Percentiles rank a stretch among this genome's conserved stretches.
Conservation (phyloP, 2,113 vertebrate genomes). For the western clawed frog (Xenopus tropicalis) region DNA sequence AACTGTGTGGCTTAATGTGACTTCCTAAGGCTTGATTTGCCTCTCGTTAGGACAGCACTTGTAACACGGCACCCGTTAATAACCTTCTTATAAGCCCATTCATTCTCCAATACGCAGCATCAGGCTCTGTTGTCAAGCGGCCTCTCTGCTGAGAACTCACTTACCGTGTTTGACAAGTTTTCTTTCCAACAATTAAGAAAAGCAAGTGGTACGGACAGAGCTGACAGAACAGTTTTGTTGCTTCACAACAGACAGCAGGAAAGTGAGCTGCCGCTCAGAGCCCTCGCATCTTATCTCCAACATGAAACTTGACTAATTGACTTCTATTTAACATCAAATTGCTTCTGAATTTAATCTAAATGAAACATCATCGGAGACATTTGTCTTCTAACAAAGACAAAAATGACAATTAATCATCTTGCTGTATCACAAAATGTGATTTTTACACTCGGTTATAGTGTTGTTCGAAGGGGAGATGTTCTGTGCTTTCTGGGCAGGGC, state of each 20-base stretch:
- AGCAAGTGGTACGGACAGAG: slow-evolving; percentile 37
- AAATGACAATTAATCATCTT: slow-evolving; percentile 25
- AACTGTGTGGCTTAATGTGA: background rate
- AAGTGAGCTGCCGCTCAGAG: slow-evolving; percentile 2
- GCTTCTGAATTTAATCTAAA: slow-evolving; percentile 39
- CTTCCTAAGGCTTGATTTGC: background rate
- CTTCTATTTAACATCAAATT: slow-evolving; percentile 37
- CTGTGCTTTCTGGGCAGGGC: background rate
- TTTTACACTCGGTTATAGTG: background rate
- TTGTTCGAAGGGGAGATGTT: slow-evolving; percentile 14
- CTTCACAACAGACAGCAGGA: slow-evolving; percentile 27
- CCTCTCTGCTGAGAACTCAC: slow-evolving; percentile 26
- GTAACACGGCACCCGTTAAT: slow-evolving; percentile 4
- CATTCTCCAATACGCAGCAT: background rate
- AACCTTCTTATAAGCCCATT: slow-evolving; percentile 5
- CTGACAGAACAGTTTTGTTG: slow-evolving; percentile 40
- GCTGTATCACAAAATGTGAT: slow-evolving; percentile 15
- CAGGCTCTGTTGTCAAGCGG: slow-evolving; percentile 24
- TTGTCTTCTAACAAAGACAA: slow-evolving; percentile 29
- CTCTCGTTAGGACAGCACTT: background rate
- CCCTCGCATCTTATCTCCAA: slow-evolving; percentile 24
- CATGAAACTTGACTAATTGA: slow-evolving; percentile 36
- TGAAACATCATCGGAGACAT: slow-evolving; percentile 40
- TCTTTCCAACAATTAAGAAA: slow-evolving; percentile 41
- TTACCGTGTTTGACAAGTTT: slow-evolving; percentile 42